Evolutionary conservation across 2,797 vertebrate genomes (phyloP).

Genomic region (Hybognathus amarus): DNA sequence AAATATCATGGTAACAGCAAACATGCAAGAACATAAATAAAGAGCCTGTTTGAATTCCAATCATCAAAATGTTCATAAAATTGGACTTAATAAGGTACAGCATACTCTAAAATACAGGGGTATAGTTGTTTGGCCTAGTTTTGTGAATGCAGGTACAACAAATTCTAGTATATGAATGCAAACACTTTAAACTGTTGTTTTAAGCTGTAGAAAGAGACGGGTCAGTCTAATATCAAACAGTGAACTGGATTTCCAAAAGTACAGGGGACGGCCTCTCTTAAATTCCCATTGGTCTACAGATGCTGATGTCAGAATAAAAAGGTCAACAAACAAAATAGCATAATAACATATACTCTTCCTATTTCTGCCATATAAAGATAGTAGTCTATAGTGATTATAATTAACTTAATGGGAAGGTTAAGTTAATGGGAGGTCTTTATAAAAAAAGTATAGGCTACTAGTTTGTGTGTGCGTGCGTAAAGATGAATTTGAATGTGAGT

Average conservation of each 20-base stretch:
- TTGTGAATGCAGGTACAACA: not conserved
- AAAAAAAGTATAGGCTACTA: slow-evolving; percentile 7
- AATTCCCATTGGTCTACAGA: not conserved
- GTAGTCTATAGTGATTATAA: slow-evolving; percentile 21
- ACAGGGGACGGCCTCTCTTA: not conserved
- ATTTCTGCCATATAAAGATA: slow-evolving; percentile 7
- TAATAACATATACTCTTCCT: slow-evolving; percentile 25
- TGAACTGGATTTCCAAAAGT: not conserved
- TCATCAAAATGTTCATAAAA: not conserved
- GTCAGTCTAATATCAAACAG: not conserved
- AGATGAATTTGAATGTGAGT: slow-evolving; percentile 29
- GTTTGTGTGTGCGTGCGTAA: slow-evolving; percentile 25
- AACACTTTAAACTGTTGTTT: not conserved
- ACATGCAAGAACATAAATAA: not conserved
- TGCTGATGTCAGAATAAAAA: slow-evolving; percentile 5
- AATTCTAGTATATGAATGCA: not conserved
- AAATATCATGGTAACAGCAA: not conserved
- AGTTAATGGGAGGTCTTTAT: slow-evolving; percentile 10
- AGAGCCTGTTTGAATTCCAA: not conserved
- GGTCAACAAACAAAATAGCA: slow-evolving; percentile 14
- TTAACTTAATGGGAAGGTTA: not conserved
- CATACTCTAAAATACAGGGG: not conserved
- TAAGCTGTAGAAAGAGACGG: not conserved
- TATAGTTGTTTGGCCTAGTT: not conserved
- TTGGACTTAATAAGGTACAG: not conserved